phyloP scores from a whole-genome alignment of 2,113 vertebrate genomes.

The Lota lota region DNA sequence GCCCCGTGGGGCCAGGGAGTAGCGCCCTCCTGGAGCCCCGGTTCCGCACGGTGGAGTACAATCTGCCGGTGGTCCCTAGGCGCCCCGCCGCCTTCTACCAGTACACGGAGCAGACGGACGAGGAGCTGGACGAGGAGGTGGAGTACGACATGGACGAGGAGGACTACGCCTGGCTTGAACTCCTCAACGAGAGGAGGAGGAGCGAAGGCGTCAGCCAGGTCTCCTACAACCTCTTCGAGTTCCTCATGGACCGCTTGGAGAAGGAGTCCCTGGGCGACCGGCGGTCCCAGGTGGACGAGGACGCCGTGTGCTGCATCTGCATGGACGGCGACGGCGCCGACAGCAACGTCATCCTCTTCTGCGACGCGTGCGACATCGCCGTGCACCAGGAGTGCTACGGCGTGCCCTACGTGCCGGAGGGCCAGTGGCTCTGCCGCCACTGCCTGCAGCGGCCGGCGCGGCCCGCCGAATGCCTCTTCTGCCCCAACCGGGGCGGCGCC shows the following conservation, averaged over 20 bases:
- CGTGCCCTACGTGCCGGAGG: conserved; percentile 96
- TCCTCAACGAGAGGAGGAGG: conserved; percentile 90
- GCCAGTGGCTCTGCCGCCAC: conserved; percentile 95
- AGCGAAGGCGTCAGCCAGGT: conserved; percentile 88
- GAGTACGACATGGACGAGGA: conserved; percentile 99
- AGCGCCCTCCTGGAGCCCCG: conserved; percentile 82
- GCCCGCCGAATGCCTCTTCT: conserved; percentile 90
- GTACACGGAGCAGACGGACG: conserved; percentile 86
- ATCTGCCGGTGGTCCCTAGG: conserved; percentile 86
- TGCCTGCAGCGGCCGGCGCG: conserved; percentile 89
- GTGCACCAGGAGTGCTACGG: conserved; percentile 99
- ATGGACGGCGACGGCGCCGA: conserved; percentile 98
- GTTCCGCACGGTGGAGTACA: conserved; percentile 90
- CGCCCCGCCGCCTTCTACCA: conserved; percentile 84
- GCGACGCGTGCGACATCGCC: conserved; percentile 94
- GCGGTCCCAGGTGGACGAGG: conserved; percentile 91
- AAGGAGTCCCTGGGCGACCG: conserved; percentile 90
- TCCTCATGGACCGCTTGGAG: conserved; percentile 97
- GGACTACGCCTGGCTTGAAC: conserved; percentile 95
- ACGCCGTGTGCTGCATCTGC: conserved; percentile 98
- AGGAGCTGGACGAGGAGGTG: conserved; percentile 95
- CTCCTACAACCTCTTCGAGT: conserved; percentile 94
- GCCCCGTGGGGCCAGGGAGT: conserved; percentile 13
- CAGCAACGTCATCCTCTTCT: conserved; percentile 97
- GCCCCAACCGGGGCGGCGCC: conserved; percentile 95